Evolutionary conservation across 1,140 invertebrate genomes (phyloP), one percentile per base, ranked within the genome.

Genomic region (Drosophila simulans): DNA sequence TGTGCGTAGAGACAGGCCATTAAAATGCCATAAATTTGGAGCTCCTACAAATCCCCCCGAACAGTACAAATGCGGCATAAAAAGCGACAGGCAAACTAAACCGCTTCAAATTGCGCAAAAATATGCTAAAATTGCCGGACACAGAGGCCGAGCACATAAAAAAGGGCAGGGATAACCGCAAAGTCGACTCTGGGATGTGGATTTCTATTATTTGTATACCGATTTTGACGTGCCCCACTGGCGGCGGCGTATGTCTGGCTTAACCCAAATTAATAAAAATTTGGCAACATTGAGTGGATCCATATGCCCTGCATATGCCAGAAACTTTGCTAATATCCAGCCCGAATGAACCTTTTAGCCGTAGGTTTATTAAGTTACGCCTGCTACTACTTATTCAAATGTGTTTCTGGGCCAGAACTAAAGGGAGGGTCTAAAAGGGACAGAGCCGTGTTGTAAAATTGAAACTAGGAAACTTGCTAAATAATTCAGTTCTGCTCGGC

Each of bases 211-310:
- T 57, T 71, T 49, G 42, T 51, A 57, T 62, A 69, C 76, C 76
- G 76, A 82, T 78, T 75, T 69, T 71, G 60, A 77, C 35, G 54
- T 51, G 63, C 45, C 27, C 22, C 20, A 54, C 25, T 17, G 68
- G 17, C 53, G 68, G 17, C 53, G 75, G 73, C 42, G 75, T 80
- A 43, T 53, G 59, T 59, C 45, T 65, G 84, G 84, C 77, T 88
- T 88, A 88, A 79, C 84, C 79, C 71, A 80, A 88, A 88, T 88
- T 88, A 88, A 88, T 88, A 88, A 88, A 82, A 88, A 82, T 66
- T 55, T 68, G 58, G 59, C 43, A 76, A 72, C 70, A 88, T 72
- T 52, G 49, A 83, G 76, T 88, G 80, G 76, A 83, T 88, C 35
- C 77, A 17, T 17, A 17, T 17, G 17, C 17, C 17, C 65, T n/a